Evolutionary conservation across 1,140 invertebrate species (phyloP), one percentile per base, ranked within the genome.

Genomic region (Andricus grossulariae): DNA sequence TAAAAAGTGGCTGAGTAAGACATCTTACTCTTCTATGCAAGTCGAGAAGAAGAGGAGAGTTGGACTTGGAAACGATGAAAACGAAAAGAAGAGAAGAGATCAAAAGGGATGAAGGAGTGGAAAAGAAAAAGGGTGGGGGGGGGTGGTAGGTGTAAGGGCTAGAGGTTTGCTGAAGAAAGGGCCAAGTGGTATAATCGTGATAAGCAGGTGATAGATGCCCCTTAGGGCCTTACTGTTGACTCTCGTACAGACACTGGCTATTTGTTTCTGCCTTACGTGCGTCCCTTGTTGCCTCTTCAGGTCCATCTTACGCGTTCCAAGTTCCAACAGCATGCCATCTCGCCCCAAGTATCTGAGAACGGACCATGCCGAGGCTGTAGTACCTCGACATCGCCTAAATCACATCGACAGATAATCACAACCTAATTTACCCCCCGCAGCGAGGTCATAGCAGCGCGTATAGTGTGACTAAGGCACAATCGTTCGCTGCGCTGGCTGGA

Each of bases 161-260:
- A 82, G 80, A 80, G 79, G 79, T 79, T 83, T 82, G 82, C 80
- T 80, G 85, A 84, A 79, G 82, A 85, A 83, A 85, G 85, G 85
- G 82, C 80, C 83, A 86, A 90, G 89, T 88, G 88, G 90, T 90
- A 91, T 90, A 91, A 91, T 91, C 90, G 85, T 91, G 90, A 91
- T 91, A 91, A 91, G 90, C 90, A 90, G 90, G 90, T 91, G 90
- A 91, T 91, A 91, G 90, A 91, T 91, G 90, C 88, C 86, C 88
- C 86, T 89, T 79, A 81, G 87, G 86, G 87, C 83, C 84, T 87
- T 89, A 88, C 85, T 86, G 89, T 85, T 88, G 84, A 80, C 83
- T 81, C 84, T 80, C 80, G 19, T 83, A 82, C 88, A 88, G 86
- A 91, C 89, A 91, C 91, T 91, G 87, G 90, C 90, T 91, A 90